phyloP scores from a whole-genome alignment of 2,113 vertebrate species.

The Coracopsis vasa region DNA sequence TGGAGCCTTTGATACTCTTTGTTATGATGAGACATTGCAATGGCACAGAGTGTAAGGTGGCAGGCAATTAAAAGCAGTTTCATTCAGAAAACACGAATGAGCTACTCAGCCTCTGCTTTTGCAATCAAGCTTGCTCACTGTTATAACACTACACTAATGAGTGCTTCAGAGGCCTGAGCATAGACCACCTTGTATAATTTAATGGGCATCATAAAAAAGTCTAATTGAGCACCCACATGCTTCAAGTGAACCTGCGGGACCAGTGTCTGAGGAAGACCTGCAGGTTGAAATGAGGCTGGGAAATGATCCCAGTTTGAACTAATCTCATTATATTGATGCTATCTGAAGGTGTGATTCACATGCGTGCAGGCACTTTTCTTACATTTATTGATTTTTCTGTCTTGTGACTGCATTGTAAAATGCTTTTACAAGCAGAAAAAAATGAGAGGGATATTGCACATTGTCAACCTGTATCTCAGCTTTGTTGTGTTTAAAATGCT shows the following conservation, averaged over 20 bases:
- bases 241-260: not conserved
- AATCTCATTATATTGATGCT: not conserved
- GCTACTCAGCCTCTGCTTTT: not conserved
- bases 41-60: not conserved
- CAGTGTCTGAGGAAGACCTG: not conserved
- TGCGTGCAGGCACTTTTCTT: not conserved
- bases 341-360: not conserved
- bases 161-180: not conserved
- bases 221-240: constrained; percentile 2
- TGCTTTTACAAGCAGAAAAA: not conserved
- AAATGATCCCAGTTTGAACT: constrained; percentile 24
- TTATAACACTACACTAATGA: constrained; percentile 8
- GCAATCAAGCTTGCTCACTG: not conserved
- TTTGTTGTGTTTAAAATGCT: not conserved
- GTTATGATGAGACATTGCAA: not conserved
- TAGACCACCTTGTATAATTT: constrained; percentile 14
- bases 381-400: not conserved
- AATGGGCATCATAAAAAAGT: constrained; percentile 20
- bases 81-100: not conserved
- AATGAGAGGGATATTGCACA: not conserved
- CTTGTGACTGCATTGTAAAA: not conserved
- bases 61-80: constrained; percentile 47
- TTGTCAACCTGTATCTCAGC: not conserved
- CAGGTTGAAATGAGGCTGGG: not conserved
- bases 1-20: not conserved